Evolutionary conservation across 2,113 vertebrate genomes (phyloP).

Genomic region (Protobothrops flavoviridis): DNA sequence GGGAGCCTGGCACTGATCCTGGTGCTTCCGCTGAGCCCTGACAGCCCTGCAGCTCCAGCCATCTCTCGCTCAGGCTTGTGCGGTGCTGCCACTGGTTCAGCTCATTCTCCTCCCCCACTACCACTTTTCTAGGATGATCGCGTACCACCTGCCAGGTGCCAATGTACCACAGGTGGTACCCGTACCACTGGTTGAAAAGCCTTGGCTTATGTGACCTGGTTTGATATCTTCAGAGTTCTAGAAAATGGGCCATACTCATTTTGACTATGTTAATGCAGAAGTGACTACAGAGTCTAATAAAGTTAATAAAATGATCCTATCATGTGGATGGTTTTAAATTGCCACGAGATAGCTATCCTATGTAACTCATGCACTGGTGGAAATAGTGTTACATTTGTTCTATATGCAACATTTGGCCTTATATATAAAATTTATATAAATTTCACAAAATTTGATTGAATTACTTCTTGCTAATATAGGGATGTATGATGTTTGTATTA

Average conservation of each 20-base stretch:
- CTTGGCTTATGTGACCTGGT: background rate
- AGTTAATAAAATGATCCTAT: background rate
- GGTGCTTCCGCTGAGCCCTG: too few relatives aligned
- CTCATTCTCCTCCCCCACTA: too few relatives aligned
- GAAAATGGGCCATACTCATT: background rate
- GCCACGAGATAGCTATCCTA: background rate
- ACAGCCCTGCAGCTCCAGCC: too few relatives aligned
- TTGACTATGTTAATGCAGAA: background rate
- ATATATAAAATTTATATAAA: background rate
- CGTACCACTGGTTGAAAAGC: too few relatives aligned
- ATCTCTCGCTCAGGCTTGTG: too few relatives aligned
- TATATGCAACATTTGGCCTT: background rate
- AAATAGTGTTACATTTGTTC: background rate
- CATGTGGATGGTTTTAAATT: background rate
- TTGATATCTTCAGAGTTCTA: background rate
- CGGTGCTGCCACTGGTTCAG: too few relatives aligned
- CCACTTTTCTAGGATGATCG: too few relatives aligned
- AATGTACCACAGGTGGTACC: too few relatives aligned
- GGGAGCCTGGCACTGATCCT: too few relatives aligned
- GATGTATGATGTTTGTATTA: background rate
- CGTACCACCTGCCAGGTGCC: too few relatives aligned
- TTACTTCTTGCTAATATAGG: background rate
- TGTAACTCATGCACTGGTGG: background rate
- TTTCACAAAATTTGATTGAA: background rate
- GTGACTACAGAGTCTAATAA: background rate